A percentile compares a stretch with the other conserved stretches of the same genome.
These are phyloP conservation scores for Temnothorax ravouxi DNA, from an alignment of 2,888 invertebrate species.

Conservation along the genomic window DNA sequence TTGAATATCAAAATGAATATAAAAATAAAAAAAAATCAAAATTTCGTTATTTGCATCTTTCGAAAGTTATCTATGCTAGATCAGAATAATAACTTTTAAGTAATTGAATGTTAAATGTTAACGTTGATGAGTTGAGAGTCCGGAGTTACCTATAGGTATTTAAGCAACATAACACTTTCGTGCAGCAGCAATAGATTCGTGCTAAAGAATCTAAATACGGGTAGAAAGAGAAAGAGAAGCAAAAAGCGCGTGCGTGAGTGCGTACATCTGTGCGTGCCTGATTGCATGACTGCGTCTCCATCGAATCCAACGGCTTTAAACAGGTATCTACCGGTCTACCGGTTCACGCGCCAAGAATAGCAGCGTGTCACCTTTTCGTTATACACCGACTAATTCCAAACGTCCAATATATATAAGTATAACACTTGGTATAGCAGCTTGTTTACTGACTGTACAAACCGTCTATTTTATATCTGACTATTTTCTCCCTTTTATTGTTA, in stretches of 20 bases:
- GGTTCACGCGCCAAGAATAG: conserved; percentile 72
- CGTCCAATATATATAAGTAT: conserved; percentile 34
- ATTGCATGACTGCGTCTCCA: conserved; percentile 28
- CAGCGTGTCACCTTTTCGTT: conserved; percentile 74
- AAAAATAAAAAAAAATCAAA: background rate
- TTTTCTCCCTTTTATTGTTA: no score
- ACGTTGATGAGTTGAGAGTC: conserved; percentile 50
- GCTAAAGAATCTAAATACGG: conserved; percentile 65
- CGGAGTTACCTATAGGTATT: conserved; percentile 53
- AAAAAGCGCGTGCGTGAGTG: conserved; percentile 42
- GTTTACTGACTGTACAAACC: conserved; percentile 28
- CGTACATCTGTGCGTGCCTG: conserved; percentile 50
- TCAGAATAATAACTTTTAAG: background rate
- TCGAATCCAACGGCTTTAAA: conserved; percentile 67
- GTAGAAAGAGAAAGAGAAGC: conserved; percentile 16
- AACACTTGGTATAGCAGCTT: conserved; percentile 12
- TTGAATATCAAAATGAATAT: background rate
- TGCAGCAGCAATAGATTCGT: conserved; percentile 57
- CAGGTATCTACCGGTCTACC: conserved; percentile 64
- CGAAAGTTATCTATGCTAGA: background rate
- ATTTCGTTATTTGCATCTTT: background rate
- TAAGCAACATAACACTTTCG: conserved; percentile 64
- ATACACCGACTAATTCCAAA: conserved; percentile 54
- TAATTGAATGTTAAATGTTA: background rate
- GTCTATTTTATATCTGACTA: background rate